Evolutionary conservation across 2,113 vertebrate genomes (phyloP), one percentile per base, ranked within the genome.

Genomic region (Mohoua ochrocephala): DNA sequence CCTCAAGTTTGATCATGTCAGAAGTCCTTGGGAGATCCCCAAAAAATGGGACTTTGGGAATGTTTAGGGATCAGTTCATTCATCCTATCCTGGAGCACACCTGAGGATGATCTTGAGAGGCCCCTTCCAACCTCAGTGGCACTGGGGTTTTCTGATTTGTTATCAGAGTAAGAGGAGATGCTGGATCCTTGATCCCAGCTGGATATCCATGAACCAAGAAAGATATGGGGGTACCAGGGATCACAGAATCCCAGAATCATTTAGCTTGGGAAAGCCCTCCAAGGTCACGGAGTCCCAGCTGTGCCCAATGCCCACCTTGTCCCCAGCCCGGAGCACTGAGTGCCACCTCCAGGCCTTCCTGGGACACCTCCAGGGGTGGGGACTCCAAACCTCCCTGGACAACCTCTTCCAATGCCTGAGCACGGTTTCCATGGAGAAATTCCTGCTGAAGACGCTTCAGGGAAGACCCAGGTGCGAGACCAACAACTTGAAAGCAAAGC

Each of bases 251-350:
- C 42, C 41, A 8, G 41, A 2, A 31, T 54, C 30, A 2, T 6
- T 52, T 1, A 10, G 17, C 13, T 6, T 64, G 68, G 59, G 24
- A 59, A 65, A 52, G 0, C 15, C 59, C 44, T 37, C 8, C 27
- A 27, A 13, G 44, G 3, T 9, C 42, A 35, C 2, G 0, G 0
- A 42, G 31, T 10, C 44, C 35, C 3, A 3, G 0, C 68, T 33
- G 59, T 73, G 42, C 11, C 50, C 0, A 0, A 13, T 37, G 4
- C 75, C 35, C 31, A 1, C 35, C 21, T 64, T 57, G 59, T 31
- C 57, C 20, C 85, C 57, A 57, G 15, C 35, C 37, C 76, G 28
- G 59, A 31, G 57, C 65, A 0, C 35, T 37, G 14, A 74, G 44
- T 65, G 52, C 18, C 60, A 33, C 4, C 0, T 12, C 67, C 76